Evolutionary conservation across 2,888 invertebrate species (phyloP).

Genomic region (Drosophila barbarae): DNA sequence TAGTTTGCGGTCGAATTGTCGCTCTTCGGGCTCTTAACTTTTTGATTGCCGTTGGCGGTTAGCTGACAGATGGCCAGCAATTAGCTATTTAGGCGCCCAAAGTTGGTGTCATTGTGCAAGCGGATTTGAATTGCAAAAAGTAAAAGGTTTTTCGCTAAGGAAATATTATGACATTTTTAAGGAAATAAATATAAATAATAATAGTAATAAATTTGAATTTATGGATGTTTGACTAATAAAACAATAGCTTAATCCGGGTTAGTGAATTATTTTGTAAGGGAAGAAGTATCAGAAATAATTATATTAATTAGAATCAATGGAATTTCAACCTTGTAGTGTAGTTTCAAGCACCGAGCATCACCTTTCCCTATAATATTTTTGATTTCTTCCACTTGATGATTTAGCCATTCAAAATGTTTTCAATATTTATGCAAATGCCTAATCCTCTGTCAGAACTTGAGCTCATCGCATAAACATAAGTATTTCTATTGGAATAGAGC

Average conservation of each 20-base stretch:
- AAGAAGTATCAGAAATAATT: too few relatives aligned
- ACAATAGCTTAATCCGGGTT: not conserved
- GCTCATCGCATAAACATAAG: conserved; percentile 43
- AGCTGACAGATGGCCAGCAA: conserved; percentile 66
- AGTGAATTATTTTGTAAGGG: not conserved
- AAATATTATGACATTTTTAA: not conserved
- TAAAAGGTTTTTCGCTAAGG: not conserved
- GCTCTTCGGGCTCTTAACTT: conserved; percentile 66
- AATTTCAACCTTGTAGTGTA: not conserved
- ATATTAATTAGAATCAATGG: not conserved
- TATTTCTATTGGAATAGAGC: conserved; percentile 26
- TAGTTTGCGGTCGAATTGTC: conserved; percentile 72
- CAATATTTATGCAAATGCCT: conserved; percentile 41
- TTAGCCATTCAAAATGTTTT: conserved; percentile 23
- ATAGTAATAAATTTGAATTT: too few relatives aligned
- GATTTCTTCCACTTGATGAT: conserved; percentile 22
- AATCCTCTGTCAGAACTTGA: conserved; percentile 33
- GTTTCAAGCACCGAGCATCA: not conserved
- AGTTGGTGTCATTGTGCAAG: conserved; percentile 2
- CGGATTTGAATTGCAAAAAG: conserved; percentile 1
- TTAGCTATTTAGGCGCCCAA: conserved; percentile 48
- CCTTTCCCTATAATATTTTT: not conserved
- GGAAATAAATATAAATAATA: not conserved
- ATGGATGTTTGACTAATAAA: not conserved
- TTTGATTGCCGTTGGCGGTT: conserved; percentile 66